phyloP scores from a whole-genome alignment of 2,888 invertebrate species.

The Dendrolimus houi region DNA sequence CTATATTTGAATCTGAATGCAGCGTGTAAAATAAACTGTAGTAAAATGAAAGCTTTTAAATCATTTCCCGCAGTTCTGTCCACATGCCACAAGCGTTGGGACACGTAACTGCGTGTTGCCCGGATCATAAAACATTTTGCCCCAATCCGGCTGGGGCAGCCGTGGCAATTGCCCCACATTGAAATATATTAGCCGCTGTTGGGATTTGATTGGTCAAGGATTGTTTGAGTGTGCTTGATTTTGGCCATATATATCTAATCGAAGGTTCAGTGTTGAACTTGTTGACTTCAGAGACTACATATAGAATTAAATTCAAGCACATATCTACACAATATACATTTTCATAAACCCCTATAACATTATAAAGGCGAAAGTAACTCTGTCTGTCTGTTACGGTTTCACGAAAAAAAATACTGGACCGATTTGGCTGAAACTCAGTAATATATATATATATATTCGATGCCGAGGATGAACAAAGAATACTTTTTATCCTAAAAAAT shows the following conservation, averaged over 20 bases:
- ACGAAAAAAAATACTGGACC: no score
- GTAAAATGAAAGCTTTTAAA: conserved; percentile 59
- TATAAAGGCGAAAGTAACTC: no score
- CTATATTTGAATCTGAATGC: conserved; percentile 8
- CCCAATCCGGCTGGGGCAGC: conserved; percentile 25
- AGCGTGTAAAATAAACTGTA: conserved; percentile 42
- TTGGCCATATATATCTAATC: neutral
- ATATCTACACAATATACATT: no score
- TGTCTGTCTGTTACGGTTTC: no score
- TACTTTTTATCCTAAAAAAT: no score
- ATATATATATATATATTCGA: no score
- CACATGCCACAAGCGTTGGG: conserved; percentile 50
- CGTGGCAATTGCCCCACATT: conserved; percentile 18
- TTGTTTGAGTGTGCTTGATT: conserved; percentile 7
- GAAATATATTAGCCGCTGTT: conserved; percentile 25
- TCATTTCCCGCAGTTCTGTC: conserved; percentile 53
- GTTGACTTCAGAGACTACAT: no score
- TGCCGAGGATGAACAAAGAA: no score
- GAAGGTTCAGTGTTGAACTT: no score
- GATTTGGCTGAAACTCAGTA: no score
- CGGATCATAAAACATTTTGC: conserved; percentile 51
- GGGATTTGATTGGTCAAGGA: conserved; percentile 30
- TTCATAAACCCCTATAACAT: no score
- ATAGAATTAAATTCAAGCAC: no score
- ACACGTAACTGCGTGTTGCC: conserved; percentile 38